Evolutionary conservation across 2,113 vertebrate species (phyloP).

Genomic region (Microcebus tavaratra): DNA sequence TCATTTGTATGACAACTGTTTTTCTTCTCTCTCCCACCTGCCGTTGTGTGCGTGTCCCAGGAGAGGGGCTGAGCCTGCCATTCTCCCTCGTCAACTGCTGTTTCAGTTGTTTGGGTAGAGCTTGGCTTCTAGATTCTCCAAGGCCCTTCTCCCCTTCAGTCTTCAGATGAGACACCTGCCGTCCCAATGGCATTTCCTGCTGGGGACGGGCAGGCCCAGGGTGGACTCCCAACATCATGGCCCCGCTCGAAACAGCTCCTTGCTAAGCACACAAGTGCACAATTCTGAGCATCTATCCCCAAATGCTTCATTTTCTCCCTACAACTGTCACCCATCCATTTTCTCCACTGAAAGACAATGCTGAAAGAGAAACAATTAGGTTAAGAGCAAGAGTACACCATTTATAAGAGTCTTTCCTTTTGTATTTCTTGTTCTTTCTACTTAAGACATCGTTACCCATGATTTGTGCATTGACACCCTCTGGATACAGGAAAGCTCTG

Average conservation of each 20-base stretch:
- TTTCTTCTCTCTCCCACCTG: background rate
- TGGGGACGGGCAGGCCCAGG: background rate
- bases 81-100: background rate
- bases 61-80: background rate
- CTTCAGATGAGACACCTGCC: background rate
- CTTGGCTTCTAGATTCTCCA: background rate
- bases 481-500: conserved; percentile 26
- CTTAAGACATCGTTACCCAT: conserved; percentile 46
- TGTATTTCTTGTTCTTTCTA: conserved; percentile 44
- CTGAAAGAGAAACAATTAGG: conserved; percentile 8
- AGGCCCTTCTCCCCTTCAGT: no score
- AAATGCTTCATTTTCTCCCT: background rate
- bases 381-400: conserved; percentile 14
- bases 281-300: background rate
- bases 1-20: background rate
- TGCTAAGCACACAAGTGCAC: background rate
- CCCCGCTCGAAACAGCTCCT: no score
- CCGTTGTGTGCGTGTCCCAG: background rate
- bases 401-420: conserved; percentile 37
- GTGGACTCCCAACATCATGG: background rate
- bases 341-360: conserved; percentile 30
- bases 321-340: background rate
- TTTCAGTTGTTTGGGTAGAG: background rate
- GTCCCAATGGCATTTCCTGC: background rate
- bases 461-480: conserved; percentile 47